Conservation (phyloP, 2,113 vertebrate species). For the Notothenia rossii region DNA sequence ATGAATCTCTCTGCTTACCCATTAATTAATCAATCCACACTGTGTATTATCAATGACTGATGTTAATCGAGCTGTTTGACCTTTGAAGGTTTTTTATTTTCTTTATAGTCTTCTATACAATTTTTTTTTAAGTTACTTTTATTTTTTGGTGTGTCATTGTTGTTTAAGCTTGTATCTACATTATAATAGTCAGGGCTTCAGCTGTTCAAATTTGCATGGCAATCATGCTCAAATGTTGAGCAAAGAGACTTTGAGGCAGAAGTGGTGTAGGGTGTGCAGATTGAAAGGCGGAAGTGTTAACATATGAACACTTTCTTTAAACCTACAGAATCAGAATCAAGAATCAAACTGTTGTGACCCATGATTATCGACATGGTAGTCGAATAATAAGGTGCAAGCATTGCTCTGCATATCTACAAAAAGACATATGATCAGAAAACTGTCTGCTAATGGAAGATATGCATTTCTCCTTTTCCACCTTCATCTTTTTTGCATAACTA, state of each 20-base stretch:
- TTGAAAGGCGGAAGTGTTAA: conserved; percentile 58
- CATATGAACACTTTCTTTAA: conserved; percentile 42
- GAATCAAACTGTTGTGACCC: not conserved
- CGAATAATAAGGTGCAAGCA: not conserved
- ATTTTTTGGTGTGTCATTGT: not conserved
- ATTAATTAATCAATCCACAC: not conserved
- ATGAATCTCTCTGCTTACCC: not conserved
- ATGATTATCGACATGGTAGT: not conserved
- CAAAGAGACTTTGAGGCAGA: conserved; percentile 28
- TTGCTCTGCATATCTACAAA: not conserved
- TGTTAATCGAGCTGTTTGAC: not conserved
- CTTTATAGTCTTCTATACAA: not conserved
- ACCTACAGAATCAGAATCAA: conserved; percentile 9
- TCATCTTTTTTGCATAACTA: not conserved
- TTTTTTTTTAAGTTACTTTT: not conserved
- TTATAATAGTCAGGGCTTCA: conserved; percentile 1
- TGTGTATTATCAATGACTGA: conserved; percentile 26
- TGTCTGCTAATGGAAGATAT: not conserved
- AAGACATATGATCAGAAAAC: not conserved
- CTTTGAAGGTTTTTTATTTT: not conserved
- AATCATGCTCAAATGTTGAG: conserved; percentile 21
- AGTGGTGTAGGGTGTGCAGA: conserved; percentile 2
- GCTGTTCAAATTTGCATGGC: conserved; percentile 39
- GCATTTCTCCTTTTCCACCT: not conserved
- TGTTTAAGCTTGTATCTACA: not conserved